Conservation (phyloP, 2,888 invertebrate genomes). For the Andricus quercusramuli region DNA sequence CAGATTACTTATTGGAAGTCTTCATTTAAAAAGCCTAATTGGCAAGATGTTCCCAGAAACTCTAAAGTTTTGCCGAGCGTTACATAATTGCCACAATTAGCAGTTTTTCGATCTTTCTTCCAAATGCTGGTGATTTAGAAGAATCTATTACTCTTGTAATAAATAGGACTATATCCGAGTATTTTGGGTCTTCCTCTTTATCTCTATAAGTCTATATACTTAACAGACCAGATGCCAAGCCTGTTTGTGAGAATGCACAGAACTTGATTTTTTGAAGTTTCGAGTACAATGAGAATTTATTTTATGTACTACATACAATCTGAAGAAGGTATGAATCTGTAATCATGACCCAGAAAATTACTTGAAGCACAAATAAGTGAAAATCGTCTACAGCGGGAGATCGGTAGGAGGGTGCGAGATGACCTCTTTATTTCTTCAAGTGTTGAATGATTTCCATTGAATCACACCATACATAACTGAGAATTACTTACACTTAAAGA, state of each 20-base stretch:
- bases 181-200: neutral
- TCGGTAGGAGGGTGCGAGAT: constrained; percentile 29
- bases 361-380: constrained; percentile 37
- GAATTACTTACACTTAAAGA: neutral
- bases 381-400: constrained; percentile 13
- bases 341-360: constrained; percentile 34
- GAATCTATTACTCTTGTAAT: neutral
- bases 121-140: too few relatives aligned
- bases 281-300: constrained; percentile 11
- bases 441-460: constrained; percentile 34
- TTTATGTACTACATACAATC: constrained; percentile 6
- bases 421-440: constrained; percentile 34
- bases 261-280: constrained; percentile 1
- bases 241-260: neutral
- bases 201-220: neutral
- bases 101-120: too few relatives aligned
- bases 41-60: neutral
- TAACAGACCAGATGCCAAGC: neutral
- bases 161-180: neutral
- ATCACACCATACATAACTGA: constrained; percentile 7
- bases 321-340: constrained; percentile 27
- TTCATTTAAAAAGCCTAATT: neutral
- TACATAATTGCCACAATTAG: too few relatives aligned
- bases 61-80: neutral
- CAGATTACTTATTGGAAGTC: neutral